Percentiles rank a stretch among this genome's conserved stretches.
These are phyloP conservation scores for Gymnosoma rotundatum DNA, from an alignment of 2,888 invertebrate species.

Conservation along the genomic window DNA sequence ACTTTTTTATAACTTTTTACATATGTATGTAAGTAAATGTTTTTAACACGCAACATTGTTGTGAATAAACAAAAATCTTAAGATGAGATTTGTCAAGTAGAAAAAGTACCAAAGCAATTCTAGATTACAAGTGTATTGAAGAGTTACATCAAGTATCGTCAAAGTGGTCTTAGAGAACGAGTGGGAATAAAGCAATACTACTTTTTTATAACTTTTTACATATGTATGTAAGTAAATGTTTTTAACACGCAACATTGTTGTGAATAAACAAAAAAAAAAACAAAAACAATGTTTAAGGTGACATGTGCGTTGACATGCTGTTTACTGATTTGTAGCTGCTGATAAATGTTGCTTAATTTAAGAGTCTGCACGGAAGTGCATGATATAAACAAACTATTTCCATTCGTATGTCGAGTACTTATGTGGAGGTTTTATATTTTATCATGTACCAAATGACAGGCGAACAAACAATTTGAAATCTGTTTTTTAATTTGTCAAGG, in stretches of 20 bases:
- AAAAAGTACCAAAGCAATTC: conserved; percentile 13
- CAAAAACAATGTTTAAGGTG: conserved; percentile 16
- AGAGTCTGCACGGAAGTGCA: conserved; percentile 61
- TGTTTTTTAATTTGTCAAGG: conserved; percentile 57
- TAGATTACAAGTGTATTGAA: background rate
- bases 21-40: conserved; percentile 34
- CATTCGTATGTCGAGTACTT: conserved; percentile 36
- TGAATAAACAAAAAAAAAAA: conserved; percentile 9
- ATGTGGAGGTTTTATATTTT: conserved; percentile 14
- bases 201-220: conserved; percentile 14
- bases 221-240: conserved; percentile 32
- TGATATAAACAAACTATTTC: conserved; percentile 35
- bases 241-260: conserved; percentile 52
- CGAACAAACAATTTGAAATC: conserved; percentile 63
- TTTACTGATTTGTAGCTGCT: conserved; percentile 63
- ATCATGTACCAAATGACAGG: conserved; percentile 47
- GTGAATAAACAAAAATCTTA: background rate
- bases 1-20: conserved; percentile 15
- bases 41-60: conserved; percentile 52
- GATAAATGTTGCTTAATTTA: conserved; percentile 58
- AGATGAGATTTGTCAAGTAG: background rate
- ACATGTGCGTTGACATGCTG: conserved; percentile 66
- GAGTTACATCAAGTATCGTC: background rate
- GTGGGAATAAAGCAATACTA: conserved; percentile 30
- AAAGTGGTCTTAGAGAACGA: conserved; percentile 4